Evolutionary conservation across 2,113 vertebrate genomes (phyloP).

Genomic region (Poicephalus meyeri): DNA sequence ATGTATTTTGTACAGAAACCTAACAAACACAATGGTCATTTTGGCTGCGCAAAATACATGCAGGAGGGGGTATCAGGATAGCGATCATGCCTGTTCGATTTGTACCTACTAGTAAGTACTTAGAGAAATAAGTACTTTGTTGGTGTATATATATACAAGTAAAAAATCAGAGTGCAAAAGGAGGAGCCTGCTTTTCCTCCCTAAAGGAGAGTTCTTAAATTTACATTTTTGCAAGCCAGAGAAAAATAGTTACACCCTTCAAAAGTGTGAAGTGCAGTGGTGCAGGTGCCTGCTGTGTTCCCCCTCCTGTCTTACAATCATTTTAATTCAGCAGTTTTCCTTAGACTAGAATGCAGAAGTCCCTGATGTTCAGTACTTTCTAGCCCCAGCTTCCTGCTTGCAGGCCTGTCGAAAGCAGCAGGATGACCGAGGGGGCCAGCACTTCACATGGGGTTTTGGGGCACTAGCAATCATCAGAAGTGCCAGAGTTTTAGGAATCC

Average conservation of each 20-base stretch:
- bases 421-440: not conserved
- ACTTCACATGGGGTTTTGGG: not conserved
- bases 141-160: fast-evolving
- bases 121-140: not conserved
- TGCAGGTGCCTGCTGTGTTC: not conserved
- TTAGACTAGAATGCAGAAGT: not conserved
- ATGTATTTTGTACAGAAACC: not conserved
- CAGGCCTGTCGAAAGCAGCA: not conserved
- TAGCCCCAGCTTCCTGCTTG: fast-evolving
- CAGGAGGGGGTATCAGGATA: fast-evolving
- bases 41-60: not conserved
- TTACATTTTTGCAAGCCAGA: not conserved
- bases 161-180: not conserved
- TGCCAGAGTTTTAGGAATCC: not conserved
- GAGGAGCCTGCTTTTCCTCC: not conserved
- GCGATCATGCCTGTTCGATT: not conserved
- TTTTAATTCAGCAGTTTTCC: not conserved
- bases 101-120: not conserved
- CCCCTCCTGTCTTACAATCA: not conserved
- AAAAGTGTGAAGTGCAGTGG: not conserved
- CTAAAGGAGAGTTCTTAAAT: not conserved
- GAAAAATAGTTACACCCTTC: not conserved
- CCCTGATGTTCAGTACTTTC: not conserved
- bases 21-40: not conserved
- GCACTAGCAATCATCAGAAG: not conserved